Percentiles rank a stretch among this genome's conserved stretches.
phyloP scores from a whole-genome alignment of 37 sponge, comb jelly and placozoan genomes.

The Theonella swinhoei region DNA sequence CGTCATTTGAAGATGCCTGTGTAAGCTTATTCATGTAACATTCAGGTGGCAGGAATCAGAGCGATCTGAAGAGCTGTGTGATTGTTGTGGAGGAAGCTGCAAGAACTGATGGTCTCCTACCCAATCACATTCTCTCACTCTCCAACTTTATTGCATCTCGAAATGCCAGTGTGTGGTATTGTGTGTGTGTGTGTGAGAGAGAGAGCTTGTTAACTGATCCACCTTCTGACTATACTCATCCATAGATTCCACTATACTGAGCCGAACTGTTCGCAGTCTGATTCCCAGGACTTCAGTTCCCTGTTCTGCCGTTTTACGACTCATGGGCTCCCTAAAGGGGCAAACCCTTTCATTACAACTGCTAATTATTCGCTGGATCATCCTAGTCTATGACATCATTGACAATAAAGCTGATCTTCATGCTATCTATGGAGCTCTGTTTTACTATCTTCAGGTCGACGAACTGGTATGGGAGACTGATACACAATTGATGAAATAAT shows the following conservation, averaged over 20 bases:
- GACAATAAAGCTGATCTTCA: slow-evolving; percentile 15
- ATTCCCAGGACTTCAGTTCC: slow-evolving; percentile 51
- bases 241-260: neutral
- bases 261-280: slow-evolving; percentile 25
- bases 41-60: neutral
- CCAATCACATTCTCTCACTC: neutral
- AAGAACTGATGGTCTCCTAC: neutral
- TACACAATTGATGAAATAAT: neutral
- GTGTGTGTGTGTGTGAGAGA: neutral
- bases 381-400: slow-evolving; percentile 47
- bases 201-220: too few species aligned
- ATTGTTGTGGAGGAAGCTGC: neutral
- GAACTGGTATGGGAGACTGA: slow-evolving; percentile 16
- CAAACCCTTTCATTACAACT: slow-evolving; percentile 16
- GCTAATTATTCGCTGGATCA: slow-evolving; percentile 46
- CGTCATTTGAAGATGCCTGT: neutral
- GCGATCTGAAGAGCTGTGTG: neutral
- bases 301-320: slow-evolving; percentile 4
- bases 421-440: slow-evolving; percentile 30
- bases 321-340: slow-evolving; percentile 24
- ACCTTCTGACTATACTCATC: too few species aligned
- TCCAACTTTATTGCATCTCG: neutral
- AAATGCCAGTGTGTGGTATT: neutral
- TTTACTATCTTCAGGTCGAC: slow-evolving; percentile 33
- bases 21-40: neutral